These are phyloP conservation scores for Neofelis nebulosa DNA, from an alignment of 2,113 vertebrate genomes.

Conservation along the genomic window DNA sequence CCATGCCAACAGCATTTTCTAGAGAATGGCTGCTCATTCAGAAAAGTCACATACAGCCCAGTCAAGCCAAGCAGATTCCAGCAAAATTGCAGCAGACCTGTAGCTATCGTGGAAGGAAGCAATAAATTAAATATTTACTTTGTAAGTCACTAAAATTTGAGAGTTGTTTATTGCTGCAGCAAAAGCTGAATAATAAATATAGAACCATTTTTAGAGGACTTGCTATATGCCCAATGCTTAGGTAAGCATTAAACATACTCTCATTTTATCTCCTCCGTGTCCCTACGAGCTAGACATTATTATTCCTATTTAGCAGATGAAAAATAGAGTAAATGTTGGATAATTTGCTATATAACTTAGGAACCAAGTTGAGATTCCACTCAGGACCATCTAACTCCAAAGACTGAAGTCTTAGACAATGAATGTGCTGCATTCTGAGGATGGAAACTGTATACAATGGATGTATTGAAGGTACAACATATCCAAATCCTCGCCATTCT, in stretches of 20 bases:
- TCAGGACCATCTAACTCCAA: background rate
- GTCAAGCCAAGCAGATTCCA: background rate
- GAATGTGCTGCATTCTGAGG: background rate
- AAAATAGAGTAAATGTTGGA: background rate
- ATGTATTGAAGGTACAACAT: background rate
- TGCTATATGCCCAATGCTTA: background rate
- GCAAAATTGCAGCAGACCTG: background rate
- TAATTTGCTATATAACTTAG: background rate
- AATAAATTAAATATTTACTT: slow-evolving; percentile 5
- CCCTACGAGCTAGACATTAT: background rate
- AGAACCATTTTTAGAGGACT: background rate
- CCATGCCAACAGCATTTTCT: background rate
- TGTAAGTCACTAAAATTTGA: background rate
- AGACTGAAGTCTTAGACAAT: background rate
- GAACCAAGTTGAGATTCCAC: background rate
- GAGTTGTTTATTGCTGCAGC: background rate
- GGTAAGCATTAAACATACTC: background rate
- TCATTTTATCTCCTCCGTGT: background rate
- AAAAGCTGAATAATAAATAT: background rate
- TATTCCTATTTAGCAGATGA: background rate
- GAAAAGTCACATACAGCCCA: background rate
- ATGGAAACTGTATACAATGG: background rate
- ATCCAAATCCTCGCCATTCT: background rate
- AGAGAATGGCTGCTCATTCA: background rate
- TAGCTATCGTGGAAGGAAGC: background rate